Evolutionary conservation across 2,113 vertebrate species (phyloP).

Genomic region (Ascaphus truei): DNA sequence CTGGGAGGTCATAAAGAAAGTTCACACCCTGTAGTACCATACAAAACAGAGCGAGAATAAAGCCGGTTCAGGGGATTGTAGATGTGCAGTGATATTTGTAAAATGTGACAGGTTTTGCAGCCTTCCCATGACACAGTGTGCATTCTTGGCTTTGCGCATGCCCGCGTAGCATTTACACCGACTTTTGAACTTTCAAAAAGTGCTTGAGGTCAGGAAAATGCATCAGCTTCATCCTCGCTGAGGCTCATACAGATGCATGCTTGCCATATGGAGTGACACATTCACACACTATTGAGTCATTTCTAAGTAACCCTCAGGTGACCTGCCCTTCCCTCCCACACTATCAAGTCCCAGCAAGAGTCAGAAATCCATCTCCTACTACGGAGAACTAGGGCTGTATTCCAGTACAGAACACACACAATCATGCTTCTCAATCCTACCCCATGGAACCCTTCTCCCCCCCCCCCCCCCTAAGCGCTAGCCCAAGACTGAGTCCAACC

Average conservation of each 20-base stretch:
- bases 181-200: background rate
- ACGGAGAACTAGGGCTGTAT: background rate
- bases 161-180: too few species aligned
- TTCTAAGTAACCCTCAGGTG: conserved; percentile 7
- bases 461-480: too few species aligned
- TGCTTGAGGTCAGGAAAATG: conserved; percentile 5
- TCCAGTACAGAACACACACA: background rate
- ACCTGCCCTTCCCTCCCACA: conserved; percentile 26
- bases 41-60: background rate
- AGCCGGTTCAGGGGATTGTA: background rate
- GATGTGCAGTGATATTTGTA: background rate
- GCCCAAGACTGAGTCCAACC: too few species aligned
- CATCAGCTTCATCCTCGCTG: background rate
- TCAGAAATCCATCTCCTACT: background rate
- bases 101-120: background rate
- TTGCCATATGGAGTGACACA: background rate
- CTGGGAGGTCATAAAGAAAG: too few species aligned
- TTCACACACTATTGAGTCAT: conserved; percentile 27
- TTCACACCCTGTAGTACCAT: background rate
- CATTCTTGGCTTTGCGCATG: too few species aligned
- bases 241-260: too few species aligned
- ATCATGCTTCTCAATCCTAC: too few species aligned
- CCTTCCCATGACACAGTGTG: conserved; percentile 1
- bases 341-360: conserved; percentile 26
- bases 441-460: too few species aligned